Evolutionary conservation across 2,797 vertebrate species (phyloP), one percentile per base, ranked within the genome.

Genomic region (Chromobotia macracanthus): DNA sequence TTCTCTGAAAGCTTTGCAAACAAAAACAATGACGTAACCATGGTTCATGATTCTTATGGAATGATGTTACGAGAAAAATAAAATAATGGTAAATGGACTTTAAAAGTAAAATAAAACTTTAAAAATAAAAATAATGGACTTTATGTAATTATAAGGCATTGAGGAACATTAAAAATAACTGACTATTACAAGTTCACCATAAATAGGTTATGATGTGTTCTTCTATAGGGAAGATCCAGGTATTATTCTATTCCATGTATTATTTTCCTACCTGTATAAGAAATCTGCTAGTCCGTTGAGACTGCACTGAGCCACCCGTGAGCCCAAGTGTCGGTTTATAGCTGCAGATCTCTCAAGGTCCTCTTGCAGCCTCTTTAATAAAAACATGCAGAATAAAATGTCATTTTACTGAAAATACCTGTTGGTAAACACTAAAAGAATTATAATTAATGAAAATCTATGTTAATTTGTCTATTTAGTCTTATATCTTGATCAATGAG

Each of bases 221-320:
- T 53, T 23, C 51, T 69, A 13, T 38, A 35, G 68, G 23, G 16
- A n/a, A 56, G 64, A 71, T 70, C 38, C 8, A 21, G 11, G 18
- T 51, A 51, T 18, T 51, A 2, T 51, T 51, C 15, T 18, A 51
- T 51, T 51, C 50, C 38, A 41, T n/a, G 28, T 44, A 25, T 64
- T 50, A 72, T 50, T 23, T 63, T 0, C 70, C 0, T 28, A 97
- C 96, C 96, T 96, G 91, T 94, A 95, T 46, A 97, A 90, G 86
- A 98, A 96, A 83, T 96, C 94, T 0, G 95, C 95, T 78, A 98
- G 91, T 5, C 95, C 94, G 0, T 93, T 93, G 23, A 97, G 91
- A 72, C 94, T 96, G 87, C 94, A 95, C 70, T 95, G 93, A 0
- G 95, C 94, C 87, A 97, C 95, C 56, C 93, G 91, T 81, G 92